phyloP scores from a whole-genome alignment of 2,888 invertebrate species.

The Dryococelus australis region DNA sequence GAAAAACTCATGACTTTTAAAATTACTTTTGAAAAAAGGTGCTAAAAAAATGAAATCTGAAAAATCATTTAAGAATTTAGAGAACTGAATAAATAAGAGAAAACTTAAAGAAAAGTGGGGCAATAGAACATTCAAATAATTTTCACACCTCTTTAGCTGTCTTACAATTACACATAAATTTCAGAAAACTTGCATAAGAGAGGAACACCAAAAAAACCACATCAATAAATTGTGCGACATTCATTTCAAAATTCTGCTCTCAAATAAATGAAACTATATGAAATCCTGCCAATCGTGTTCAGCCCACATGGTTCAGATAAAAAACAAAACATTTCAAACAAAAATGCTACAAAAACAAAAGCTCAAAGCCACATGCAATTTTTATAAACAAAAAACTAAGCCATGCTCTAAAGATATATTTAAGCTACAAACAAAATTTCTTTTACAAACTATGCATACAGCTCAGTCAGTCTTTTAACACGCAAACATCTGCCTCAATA shows the following conservation, averaged over 20 bases:
- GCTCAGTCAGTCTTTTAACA: background rate
- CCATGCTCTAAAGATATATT: slow-evolving; percentile 20
- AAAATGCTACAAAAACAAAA: background rate
- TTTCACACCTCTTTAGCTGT: background rate
- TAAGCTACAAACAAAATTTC: background rate
- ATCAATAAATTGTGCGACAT: slow-evolving; percentile 42
- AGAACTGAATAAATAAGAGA: background rate
- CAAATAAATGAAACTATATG: slow-evolving; percentile 24
- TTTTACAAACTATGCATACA: background rate
- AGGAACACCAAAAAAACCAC: slow-evolving; percentile 40
- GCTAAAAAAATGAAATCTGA: background rate
- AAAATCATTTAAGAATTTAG: background rate
- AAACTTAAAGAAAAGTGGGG: background rate
- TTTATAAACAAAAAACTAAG: background rate
- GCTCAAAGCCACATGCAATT: slow-evolving; percentile 11
- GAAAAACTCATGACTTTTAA: background rate
- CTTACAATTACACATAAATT: slow-evolving; percentile 1
- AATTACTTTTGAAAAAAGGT: background rate
- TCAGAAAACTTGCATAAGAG: slow-evolving; percentile 13
- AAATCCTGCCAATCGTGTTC: slow-evolving; percentile 40
- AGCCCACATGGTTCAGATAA: slow-evolving; percentile 40
- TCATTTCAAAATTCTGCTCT: slow-evolving; percentile 43
- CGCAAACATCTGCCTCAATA: background rate
- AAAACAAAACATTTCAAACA: slow-evolving; percentile 26
- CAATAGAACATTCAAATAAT: background rate